Percentiles rank a stretch among this genome's conserved stretches.
Conservation (phyloP, 2,888 invertebrate species). For the Bugulina stolonifera region DNA sequence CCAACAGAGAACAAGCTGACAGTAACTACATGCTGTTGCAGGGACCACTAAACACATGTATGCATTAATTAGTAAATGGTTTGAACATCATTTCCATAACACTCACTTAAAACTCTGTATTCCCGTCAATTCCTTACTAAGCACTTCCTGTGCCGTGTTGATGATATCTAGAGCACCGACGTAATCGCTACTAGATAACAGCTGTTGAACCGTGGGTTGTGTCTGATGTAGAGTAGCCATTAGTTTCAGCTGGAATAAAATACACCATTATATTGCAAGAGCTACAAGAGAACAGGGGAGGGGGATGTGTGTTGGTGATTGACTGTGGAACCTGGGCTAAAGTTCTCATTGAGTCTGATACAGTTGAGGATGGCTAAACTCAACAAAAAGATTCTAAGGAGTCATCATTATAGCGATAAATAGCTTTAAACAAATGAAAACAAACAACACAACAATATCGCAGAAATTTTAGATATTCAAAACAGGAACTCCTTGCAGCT, state of each 20-base stretch:
- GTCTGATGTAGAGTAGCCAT: conserved; percentile 96
- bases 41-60: no score
- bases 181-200: conserved; percentile 91
- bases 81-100: no score
- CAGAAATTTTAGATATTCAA: not conserved
- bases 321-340: no score
- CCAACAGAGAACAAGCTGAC: not conserved
- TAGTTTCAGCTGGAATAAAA: conserved; percentile 62
- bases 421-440: not conserved
- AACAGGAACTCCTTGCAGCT: no score
- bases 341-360: no score
- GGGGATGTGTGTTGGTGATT: no score
- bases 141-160: conserved; percentile 87
- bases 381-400: no score
- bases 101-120: conserved; percentile 78
- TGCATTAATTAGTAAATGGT: no score
- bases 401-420: not conserved
- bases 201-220: conserved; percentile 89
- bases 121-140: conserved; percentile 81
- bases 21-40: no score
- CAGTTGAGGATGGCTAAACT: no score
- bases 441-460: not conserved
- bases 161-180: conserved; percentile 95
- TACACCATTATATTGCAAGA: not conserved
- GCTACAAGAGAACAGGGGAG: no score